Percentiles rank a stretch among this genome's conserved stretches.
Conservation (phyloP, 2,888 invertebrate genomes). For the Amaurobius ferox region DNA sequence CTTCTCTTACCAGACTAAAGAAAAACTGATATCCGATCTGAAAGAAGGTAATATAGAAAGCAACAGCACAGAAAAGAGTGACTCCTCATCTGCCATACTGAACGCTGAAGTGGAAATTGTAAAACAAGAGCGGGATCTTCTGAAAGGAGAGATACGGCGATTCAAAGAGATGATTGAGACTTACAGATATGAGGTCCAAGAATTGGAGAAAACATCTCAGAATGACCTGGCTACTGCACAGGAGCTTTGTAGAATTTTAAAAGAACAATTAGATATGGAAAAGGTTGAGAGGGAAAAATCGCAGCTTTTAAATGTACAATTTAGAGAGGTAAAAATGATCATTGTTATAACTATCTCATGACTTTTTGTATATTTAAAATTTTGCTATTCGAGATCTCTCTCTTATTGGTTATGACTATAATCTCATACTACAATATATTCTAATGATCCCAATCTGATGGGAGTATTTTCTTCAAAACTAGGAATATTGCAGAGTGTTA, state of each 20-base stretch:
- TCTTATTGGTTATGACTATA: too few relatives aligned
- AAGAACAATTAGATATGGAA: constrained; percentile 79
- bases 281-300: constrained; percentile 77
- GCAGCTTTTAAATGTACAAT: constrained; percentile 78
- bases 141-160: constrained; percentile 82
- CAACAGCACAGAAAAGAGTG: constrained; percentile 33
- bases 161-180: constrained; percentile 78
- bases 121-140: constrained; percentile 81
- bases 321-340: constrained; percentile 78
- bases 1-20: constrained; percentile 76
- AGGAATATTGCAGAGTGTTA: too few relatives aligned
- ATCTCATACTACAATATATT: too few relatives aligned
- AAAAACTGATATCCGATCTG: constrained; percentile 78
- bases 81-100: constrained; percentile 24
- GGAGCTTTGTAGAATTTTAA: constrained; percentile 79
- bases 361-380: too few relatives aligned
- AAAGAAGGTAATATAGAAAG: constrained; percentile 72
- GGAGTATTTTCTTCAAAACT: too few relatives aligned
- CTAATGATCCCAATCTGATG: too few relatives aligned
- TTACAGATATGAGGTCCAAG: constrained; percentile 80
- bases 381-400: too few relatives aligned
- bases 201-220: constrained; percentile 79
- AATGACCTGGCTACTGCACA: constrained; percentile 78
- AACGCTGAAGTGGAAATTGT: constrained; percentile 81
- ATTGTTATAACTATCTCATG: too few relatives aligned